Percentiles rank a stretch among this genome's conserved stretches.
These are phyloP conservation scores for Cebidichthys violaceus DNA, from an alignment of 2,113 vertebrate species.

Conservation along the genomic window DNA sequence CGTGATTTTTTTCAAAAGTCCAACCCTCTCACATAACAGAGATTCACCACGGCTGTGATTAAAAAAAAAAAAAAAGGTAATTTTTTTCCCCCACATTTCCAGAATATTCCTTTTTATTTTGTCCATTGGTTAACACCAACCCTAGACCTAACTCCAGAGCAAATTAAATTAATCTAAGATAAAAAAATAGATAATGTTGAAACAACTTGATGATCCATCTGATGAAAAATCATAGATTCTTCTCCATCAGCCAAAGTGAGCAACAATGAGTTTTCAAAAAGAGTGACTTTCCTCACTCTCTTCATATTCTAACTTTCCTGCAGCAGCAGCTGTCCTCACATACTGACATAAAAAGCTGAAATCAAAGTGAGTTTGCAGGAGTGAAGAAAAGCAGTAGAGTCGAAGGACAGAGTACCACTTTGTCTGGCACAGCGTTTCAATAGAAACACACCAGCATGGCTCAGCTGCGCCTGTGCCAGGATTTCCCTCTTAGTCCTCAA, in stretches of 20 bases:
- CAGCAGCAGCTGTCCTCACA: not conserved
- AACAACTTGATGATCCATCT: not conserved
- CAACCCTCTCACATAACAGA: not conserved
- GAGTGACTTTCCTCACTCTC: not conserved
- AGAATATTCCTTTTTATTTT: conserved; percentile 24
- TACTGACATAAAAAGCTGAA: conserved; percentile 18
- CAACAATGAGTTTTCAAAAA: not conserved
- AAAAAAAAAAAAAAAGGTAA: not conserved
- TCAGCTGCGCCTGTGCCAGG: conserved; percentile 48
- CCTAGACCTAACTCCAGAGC: not conserved
- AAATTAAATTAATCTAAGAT: not conserved
- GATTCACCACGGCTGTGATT: conserved; percentile 3
- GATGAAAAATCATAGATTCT: not conserved
- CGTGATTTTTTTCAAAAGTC: not conserved
- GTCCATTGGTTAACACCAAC: not conserved
- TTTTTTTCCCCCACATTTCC: conserved; percentile 6
- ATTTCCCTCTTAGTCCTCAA: conserved; percentile 10
- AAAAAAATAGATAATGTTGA: not conserved
- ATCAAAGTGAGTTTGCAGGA: conserved; percentile 40
- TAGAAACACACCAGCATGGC: conserved; percentile 73
- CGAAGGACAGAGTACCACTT: conserved; percentile 50
- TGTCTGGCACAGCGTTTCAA: conserved; percentile 64
- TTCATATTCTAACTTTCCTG: not conserved
- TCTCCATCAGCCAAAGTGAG: not conserved
- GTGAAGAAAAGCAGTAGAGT: conserved; percentile 33